phyloP scores from a whole-genome alignment of 2,797 vertebrate genomes.

The Antrozous pallidus region DNA sequence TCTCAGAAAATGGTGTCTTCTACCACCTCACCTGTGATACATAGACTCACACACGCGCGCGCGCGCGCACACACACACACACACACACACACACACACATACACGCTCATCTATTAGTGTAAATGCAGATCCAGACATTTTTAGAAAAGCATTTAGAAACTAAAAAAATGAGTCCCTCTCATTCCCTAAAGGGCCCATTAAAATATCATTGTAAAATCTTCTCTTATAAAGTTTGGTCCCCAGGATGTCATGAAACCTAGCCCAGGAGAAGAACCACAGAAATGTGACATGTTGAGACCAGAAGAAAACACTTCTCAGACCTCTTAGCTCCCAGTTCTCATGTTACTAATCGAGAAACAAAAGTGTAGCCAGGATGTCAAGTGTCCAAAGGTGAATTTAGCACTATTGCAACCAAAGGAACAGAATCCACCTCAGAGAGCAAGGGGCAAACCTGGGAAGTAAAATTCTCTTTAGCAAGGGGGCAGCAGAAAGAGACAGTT shows the following conservation, averaged over 20 bases:
- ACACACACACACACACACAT: no score
- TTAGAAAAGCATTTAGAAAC: slow-evolving; percentile 11
- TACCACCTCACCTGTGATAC: not conserved
- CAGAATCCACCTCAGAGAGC: not conserved
- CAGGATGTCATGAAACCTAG: not conserved
- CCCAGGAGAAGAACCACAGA: not conserved
- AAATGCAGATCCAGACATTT: not conserved
- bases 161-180: not conserved
- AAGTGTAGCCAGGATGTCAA: not conserved
- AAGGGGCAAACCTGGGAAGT: fast-evolving
- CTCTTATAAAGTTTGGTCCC: not conserved
- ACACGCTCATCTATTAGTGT: not conserved
- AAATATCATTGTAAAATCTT: slow-evolving; percentile 49
- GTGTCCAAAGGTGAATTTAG: not conserved
- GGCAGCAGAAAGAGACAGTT: not conserved
- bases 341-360: not conserved
- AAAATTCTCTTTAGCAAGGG: not conserved
- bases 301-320: not conserved
- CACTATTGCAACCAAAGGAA: not conserved
- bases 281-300: not conserved
- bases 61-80: no score
- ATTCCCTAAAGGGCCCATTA: slow-evolving; percentile 6
- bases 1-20: not conserved
- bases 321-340: not conserved
- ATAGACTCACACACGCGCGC: no score